Evolutionary conservation across 2,888 invertebrate species (phyloP), one percentile per base, ranked within the genome.

Genomic region (Leptopilina drosophilae): DNA sequence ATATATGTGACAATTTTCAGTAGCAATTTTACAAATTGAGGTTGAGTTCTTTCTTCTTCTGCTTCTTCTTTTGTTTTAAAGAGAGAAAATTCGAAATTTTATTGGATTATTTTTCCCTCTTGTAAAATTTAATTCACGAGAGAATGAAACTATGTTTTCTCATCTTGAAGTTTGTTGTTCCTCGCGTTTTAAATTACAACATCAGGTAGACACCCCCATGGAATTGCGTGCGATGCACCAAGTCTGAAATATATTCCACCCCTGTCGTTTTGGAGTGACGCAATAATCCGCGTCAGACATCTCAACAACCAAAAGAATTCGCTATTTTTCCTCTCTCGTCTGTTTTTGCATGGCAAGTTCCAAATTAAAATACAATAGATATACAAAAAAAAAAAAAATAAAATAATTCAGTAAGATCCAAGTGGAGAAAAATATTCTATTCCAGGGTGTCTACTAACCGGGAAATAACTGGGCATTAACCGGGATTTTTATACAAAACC

Each of bases 231-330:
- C n/a, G 26, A 12, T 69, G 56, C 73, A 73, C 49, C 14, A 53
- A 53, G 69, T 69, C 69, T 56, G 53, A 56, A 73, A 73, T 73
- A 5, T 73, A 73, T 73, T 73, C 73, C 73, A 56, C 73, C 73
- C 56, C 56, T 73, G 73, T 73, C 49, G 49, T 49, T 49, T 73
- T 73, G 73, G 73, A 73, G 73, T 56, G 73, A 56, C 56, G 73
- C 73, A 73, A 73, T 73, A 73, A 73, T 73, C 73, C 73, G 73
- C 53, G 56, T 73, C 73, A 73, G 73, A 73, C 73, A 73, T 73
- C 73, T 73, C 73, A 73, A 73, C 73, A 73, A 53, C 53, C 73
- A 56, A 56, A 56, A 73, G 73, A 73, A 73, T 73, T 73, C 56
- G 15, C 56, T 53, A 73, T 53, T 26, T 73, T 73, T 9, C 73